Conservation (phyloP, 2,113 vertebrate species). For the Cisticola juncidis region DNA sequence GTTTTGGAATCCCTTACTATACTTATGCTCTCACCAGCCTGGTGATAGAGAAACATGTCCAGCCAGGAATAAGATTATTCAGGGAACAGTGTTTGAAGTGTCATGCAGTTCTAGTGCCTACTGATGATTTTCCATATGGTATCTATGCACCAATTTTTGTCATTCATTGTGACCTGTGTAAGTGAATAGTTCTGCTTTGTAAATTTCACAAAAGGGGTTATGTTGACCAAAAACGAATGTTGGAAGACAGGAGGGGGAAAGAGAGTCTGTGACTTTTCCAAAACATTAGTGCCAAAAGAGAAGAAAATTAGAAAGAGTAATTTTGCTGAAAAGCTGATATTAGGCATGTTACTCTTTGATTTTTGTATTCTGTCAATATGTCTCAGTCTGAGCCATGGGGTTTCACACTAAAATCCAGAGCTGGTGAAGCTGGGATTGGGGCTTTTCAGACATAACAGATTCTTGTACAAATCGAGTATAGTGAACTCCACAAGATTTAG, state of each 20-base stretch:
- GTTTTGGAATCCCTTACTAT: neutral
- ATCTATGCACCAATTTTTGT: neutral
- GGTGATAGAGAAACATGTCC: neutral
- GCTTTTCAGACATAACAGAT: neutral
- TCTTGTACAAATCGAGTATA: neutral
- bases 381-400: neutral
- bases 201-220: neutral
- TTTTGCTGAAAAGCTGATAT: neutral
- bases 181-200: neutral
- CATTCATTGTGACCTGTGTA: neutral
- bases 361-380: neutral
- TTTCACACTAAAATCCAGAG: neutral
- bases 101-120: neutral
- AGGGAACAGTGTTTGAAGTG: neutral
- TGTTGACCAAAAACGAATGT: neutral
- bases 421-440: neutral
- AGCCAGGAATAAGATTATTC: neutral
- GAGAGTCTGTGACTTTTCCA: neutral
- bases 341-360: neutral
- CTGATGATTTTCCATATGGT: neutral
- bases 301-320: neutral
- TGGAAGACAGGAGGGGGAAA: neutral
- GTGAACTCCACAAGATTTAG: neutral
- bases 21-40: neutral
- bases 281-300: neutral